Conservation (phyloP, 2,888 invertebrate genomes). For the Platycheirus albimanus region DNA sequence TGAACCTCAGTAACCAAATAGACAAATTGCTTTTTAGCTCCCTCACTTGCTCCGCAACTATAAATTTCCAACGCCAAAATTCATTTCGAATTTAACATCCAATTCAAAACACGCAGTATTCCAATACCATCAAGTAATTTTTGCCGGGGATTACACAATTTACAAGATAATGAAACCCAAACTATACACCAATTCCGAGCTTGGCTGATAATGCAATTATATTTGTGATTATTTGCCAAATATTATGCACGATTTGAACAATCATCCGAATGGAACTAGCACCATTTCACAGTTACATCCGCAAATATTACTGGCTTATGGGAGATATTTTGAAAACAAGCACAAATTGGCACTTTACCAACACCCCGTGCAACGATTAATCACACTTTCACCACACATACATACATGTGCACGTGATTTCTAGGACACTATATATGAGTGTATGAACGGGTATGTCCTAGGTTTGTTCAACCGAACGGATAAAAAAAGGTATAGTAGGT, state of each 20-base stretch:
- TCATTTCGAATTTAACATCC: background rate
- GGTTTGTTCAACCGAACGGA: background rate
- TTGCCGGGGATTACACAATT: constrained; percentile 6
- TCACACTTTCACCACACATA: background rate
- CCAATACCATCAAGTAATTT: background rate
- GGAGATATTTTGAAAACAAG: background rate
- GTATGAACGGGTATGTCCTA: background rate
- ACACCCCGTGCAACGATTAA: constrained; percentile 28
- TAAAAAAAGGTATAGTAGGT: background rate
- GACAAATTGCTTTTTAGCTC: too few species aligned
- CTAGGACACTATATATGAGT: background rate
- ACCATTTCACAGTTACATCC: background rate
- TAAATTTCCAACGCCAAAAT: too few species aligned
- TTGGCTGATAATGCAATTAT: constrained; percentile 55
- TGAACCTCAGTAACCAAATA: too few species aligned
- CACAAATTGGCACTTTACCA: constrained; percentile 20
- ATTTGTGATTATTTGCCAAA: constrained; percentile 55
- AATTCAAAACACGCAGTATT: background rate
- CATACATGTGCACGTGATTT: too few species aligned
- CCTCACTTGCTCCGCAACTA: too few species aligned
- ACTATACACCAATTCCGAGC: constrained; percentile 31
- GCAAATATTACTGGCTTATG: background rate
- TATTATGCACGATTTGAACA: background rate
- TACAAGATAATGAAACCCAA: background rate
- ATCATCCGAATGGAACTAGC: background rate